Percentiles rank a stretch among this genome's conserved stretches.
Conservation (phyloP, 1,140 invertebrate genomes). For the Drosophila bifasciata region DNA sequence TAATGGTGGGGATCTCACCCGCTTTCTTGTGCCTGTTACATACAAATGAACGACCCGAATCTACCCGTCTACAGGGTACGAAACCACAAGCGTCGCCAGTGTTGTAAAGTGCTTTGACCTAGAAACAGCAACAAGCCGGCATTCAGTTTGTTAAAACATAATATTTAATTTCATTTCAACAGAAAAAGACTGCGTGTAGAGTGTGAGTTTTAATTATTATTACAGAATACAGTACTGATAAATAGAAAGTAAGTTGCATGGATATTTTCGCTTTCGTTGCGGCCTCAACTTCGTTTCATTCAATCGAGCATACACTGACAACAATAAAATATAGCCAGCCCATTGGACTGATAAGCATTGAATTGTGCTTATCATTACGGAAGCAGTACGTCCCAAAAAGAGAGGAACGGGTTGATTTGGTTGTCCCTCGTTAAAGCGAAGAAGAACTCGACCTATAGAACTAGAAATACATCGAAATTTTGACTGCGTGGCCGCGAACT, state of each 20-base stretch:
- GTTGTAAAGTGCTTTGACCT: neutral
- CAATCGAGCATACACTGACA: slow-evolving; percentile 39
- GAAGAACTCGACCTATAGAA: slow-evolving; percentile 12
- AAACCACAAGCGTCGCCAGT: neutral
- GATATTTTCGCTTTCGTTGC: neutral
- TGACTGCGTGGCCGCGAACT: slow-evolving; percentile 60
- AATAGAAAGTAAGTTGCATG: neutral
- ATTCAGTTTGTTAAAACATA: slow-evolving; percentile 15
- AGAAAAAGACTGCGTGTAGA: slow-evolving; percentile 26
- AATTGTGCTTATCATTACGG: slow-evolving; percentile 38
- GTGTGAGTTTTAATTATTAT: neutral
- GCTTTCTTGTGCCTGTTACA: neutral
- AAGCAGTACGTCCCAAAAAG: slow-evolving; percentile 28
- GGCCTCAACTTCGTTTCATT: slow-evolving; percentile 3
- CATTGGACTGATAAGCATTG: slow-evolving; percentile 47
- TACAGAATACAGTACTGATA: neutral
- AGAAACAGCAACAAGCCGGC: slow-evolving; percentile 12
- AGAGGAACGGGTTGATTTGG: slow-evolving; percentile 7
- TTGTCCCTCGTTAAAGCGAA: neutral
- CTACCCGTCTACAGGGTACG: too few relatives aligned
- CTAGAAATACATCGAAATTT: slow-evolving; percentile 28
- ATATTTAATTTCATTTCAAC: slow-evolving; percentile 27
- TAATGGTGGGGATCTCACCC: too few relatives aligned
- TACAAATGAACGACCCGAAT: too few relatives aligned
- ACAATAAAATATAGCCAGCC: slow-evolving; percentile 44